Conservation (phyloP, 2,888 invertebrate genomes). For the Rhodophaea formosa region DNA sequence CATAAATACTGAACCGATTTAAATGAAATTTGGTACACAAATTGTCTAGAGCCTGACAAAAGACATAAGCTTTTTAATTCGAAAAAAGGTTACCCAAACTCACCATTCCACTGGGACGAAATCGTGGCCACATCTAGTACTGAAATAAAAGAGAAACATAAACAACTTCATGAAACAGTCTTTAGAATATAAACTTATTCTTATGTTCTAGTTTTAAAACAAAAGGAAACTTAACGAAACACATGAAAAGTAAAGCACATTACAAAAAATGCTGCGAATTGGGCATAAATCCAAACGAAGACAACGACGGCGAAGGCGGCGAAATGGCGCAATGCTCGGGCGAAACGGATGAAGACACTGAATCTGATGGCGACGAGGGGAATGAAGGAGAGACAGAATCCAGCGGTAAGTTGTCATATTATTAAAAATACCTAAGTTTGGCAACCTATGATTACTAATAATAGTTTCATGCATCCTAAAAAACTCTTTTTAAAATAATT, state of each 20-base stretch:
- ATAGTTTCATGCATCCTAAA: no score
- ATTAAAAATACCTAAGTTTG: background rate
- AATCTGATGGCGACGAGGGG: constrained; percentile 83
- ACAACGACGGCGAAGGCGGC: constrained; percentile 81
- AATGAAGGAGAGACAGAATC: constrained; percentile 83
- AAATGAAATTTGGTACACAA: no score
- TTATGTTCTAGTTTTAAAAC: constrained; percentile 94
- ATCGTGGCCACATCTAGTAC: no score
- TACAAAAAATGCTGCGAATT: constrained; percentile 94
- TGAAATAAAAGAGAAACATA: background rate
- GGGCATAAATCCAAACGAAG: constrained; percentile 89
- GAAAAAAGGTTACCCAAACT: no score
- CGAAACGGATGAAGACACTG: constrained; percentile 85
- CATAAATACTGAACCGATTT: no score
- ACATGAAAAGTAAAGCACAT: constrained; percentile 99
- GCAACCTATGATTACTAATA: background rate
- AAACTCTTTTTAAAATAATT: no score
- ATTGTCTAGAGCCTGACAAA: no score
- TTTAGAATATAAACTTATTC: constrained; percentile 19
- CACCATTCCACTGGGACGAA: no score
- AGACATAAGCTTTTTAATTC: no score
- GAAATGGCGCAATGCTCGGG: constrained; percentile 78
- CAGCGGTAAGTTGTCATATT: constrained; percentile 79
- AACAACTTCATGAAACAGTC: background rate
- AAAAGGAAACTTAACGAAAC: constrained; percentile 98